phyloP scores from a whole-genome alignment of 1,140 invertebrate genomes.

The Bombus waltoni region DNA sequence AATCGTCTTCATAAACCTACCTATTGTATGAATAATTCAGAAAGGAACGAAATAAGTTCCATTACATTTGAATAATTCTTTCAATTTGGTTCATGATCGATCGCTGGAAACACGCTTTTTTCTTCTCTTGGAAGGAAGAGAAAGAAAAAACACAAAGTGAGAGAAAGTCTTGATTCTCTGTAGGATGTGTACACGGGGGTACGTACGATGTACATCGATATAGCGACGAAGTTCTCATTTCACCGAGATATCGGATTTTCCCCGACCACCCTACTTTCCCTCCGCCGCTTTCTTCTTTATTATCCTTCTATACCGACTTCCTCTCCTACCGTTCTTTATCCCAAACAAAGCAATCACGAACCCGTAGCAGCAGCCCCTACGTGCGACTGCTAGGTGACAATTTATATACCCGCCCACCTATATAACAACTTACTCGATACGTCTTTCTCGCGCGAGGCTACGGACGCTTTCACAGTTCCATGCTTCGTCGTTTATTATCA shows the following conservation, averaged over 20 bases:
- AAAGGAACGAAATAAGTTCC: not conserved
- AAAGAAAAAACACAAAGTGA: slow-evolving; percentile 25
- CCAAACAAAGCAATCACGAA: slow-evolving; percentile 81
- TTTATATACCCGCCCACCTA: slow-evolving; percentile 78
- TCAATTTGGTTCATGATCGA: not conserved
- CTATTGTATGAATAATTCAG: not conserved
- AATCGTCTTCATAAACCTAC: too few relatives aligned
- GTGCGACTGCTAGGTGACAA: slow-evolving; percentile 80
- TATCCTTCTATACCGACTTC: slow-evolving; percentile 54
- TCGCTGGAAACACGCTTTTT: not conserved
- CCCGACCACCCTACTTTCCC: slow-evolving; percentile 18
- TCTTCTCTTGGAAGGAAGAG: not conserved
- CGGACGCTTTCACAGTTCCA: slow-evolving; percentile 58
- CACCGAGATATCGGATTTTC: slow-evolving; percentile 72
- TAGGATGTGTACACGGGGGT: slow-evolving; percentile 47
- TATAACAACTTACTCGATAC: slow-evolving; percentile 80
- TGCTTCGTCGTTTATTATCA: slow-evolving; percentile 53
- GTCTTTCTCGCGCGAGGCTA: slow-evolving; percentile 75
- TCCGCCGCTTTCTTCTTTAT: slow-evolving; percentile 61
- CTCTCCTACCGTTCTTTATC: slow-evolving; percentile 74
- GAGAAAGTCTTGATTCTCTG: slow-evolving; percentile 16
- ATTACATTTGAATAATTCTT: not conserved
- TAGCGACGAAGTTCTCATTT: slow-evolving; percentile 68
- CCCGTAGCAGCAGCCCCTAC: slow-evolving; percentile 73
- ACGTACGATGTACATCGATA: slow-evolving; percentile 65